Base-by-base conservation (phyloP, 2,113 vertebrate genomes). In the Limanda limanda region DNA sequence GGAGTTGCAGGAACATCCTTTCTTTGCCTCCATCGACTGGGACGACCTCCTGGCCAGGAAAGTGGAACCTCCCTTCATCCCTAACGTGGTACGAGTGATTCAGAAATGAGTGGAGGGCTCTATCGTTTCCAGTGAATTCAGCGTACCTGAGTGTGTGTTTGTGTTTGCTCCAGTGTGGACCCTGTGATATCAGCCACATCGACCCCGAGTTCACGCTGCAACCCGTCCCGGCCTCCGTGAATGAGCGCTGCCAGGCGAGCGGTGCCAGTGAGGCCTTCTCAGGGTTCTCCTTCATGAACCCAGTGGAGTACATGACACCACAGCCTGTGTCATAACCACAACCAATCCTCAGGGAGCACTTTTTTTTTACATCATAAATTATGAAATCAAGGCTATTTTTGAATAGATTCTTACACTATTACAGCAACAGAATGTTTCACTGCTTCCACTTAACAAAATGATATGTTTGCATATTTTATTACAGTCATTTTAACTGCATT, bases 11-110 rank as follows among this genome's bases (percentile, higher is more conserved):
- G 81, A 79, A 24, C 94, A 95, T 80, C 37, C 82, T 0, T 95
- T 95, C 76, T 95, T 95, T 66, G 79, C 83, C 58, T 89, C 86
- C 25, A 92, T 94, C 42, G 76, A 92, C 57, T 95, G 95, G 94
- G 90, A 94, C 10, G 88, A 94, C 51, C 94, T 95, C 27, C 68
- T 94, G 64, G 92, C 90, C n/a, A 93, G 81, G 72, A 95, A 88
- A 83, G 78, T 94, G 9, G 68, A 27, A 31, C 93, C 95, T 0
- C 95, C 94, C 0, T 95, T 94, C 57, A 79, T 94, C 69, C 95
- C 95, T 9, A 80, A 92, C 51, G 82, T 95, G 93, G 94, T 96
- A 82, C 37, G 89, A 59, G 18, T 47, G 5, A 67, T 55, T 77
- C 45, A 56, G 25, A 80, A 47, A 55, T 23, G 5, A 59, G 5